A percentile compares a stretch with the other conserved stretches of the same genome.
phyloP scores from a whole-genome alignment of 2,797 vertebrate genomes.

The Paramormyrops hopkinsi region DNA sequence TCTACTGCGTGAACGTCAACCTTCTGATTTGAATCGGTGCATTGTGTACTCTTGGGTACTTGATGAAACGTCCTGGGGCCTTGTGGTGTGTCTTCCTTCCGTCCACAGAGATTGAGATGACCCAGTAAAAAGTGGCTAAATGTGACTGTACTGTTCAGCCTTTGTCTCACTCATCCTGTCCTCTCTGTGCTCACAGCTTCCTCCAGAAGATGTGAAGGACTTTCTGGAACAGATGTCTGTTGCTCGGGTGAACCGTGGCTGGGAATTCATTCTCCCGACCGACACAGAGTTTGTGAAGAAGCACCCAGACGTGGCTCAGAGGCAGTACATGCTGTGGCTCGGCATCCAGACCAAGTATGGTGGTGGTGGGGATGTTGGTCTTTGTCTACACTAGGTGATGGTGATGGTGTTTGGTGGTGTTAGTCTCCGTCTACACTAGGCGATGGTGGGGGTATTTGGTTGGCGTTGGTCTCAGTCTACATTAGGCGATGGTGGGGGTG shows the following conservation, averaged over 20 bases:
- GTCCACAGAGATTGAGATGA: neutral
- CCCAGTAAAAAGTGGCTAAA: neutral
- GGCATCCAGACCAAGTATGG: conserved; percentile 96
- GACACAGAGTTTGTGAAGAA: conserved; percentile 88
- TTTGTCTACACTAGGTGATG: neutral
- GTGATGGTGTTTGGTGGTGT: neutral
- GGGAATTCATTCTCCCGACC: conserved; percentile 88
- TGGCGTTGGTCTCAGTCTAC: neutral
- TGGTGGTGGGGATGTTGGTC: neutral
- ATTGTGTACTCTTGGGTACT: neutral
- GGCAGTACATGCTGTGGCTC: conserved; percentile 95
- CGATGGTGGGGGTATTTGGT: too few species aligned
- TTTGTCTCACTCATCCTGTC: neutral
- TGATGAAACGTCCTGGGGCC: neutral
- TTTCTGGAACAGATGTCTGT: conserved; percentile 91
- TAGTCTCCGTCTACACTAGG: too few species aligned
- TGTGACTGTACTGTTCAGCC: neutral
- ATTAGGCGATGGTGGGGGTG: neutral
- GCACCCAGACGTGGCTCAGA: conserved; percentile 89
- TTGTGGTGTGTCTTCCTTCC: neutral
- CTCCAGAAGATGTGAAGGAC: conserved; percentile 95
- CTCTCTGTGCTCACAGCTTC: conserved; percentile 66
- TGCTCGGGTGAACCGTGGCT: conserved; percentile 84
- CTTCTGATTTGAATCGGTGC: neutral
- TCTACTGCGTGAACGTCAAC: neutral